Conservation (phyloP, 1,140 invertebrate genomes). For the Sinella curviseta region DNA sequence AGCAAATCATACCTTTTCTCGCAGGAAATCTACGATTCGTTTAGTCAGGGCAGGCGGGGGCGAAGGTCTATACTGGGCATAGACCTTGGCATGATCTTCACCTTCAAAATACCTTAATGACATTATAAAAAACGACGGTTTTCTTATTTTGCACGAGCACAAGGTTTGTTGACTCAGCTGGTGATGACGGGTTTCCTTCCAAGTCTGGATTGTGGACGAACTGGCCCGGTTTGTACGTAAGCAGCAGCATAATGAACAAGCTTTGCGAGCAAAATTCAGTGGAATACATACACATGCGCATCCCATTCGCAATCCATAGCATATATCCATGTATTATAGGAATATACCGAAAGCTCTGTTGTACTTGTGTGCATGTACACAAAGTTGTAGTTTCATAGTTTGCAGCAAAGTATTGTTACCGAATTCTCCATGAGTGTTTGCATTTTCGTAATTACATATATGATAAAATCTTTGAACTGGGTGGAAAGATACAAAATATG, state of each 20-base stretch:
- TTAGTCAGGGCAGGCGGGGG: slow-evolving; percentile 51
- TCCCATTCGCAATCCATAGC: background rate
- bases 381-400: background rate
- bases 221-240: too few relatives aligned
- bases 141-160: too few relatives aligned
- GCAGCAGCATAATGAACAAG: too few relatives aligned
- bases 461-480: too few relatives aligned
- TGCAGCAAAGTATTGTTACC: background rate
- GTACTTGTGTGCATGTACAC: background rate
- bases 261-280: too few relatives aligned
- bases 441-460: background rate
- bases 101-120: slow-evolving; percentile 51
- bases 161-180: too few relatives aligned
- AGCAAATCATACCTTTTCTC: slow-evolving; percentile 48
- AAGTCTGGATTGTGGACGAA: too few relatives aligned
- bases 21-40: slow-evolving; percentile 51
- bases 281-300: too few relatives aligned
- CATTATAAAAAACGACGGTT: slow-evolving; percentile 42
- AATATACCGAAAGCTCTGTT: background rate
- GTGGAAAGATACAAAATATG: too few relatives aligned
- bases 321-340: background rate
- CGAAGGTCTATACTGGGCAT: slow-evolving; percentile 53
- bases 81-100: slow-evolving; percentile 50
- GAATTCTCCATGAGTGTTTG: background rate
- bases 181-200: too few relatives aligned